Evolutionary conservation across 2,888 invertebrate genomes (phyloP), one percentile per base, ranked within the genome.

Genomic region (Scrobipalpa costella): DNA sequence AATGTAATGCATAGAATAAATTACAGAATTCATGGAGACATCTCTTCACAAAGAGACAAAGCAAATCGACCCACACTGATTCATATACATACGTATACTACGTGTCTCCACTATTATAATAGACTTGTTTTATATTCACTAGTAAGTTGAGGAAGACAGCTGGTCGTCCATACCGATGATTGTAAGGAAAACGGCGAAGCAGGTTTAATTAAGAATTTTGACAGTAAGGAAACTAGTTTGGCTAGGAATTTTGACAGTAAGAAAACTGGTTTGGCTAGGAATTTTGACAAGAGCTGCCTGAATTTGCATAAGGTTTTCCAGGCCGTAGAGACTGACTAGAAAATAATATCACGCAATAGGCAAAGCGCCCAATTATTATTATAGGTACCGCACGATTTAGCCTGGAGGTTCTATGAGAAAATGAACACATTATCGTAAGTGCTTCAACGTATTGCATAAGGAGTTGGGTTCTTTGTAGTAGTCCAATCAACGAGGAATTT

Each of bases 391-490:
- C 6, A 49, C 8, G 1, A 33, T 21, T 27, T 27, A 7, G 9
- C 27, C 27, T 27, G 15, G 34, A 34, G 33, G 55, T 34, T n/a
- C n/a, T 60, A 27, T 57, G 17, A 58, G 55, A 67, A 64, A 65
- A 67, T 65, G 17, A 65, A 67, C 64, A 63, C 65, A 67, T 67
- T 67, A 67, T 65, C 63, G 65, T 63, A 67, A 67, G 38, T 63
- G 63, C 57, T 69, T 55, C 34, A 71, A 70, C 63, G 15, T 33
- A 73, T 74, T 78, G 69, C 75, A 69, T 75, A 75, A 78, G 69
- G 40, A 63, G 61, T 66, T 67, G 69, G 66, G 69, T 67, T 27
- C 27, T 5, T 27, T 5, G 27, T 27, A 27, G 27, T 27, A 27
- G 27, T 27, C 27, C 27, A 27, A 27, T 27, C 27, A 27, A 27